These are phyloP conservation scores for Brachypterus glaber DNA, from an alignment of 2,888 invertebrate genomes.

Conservation along the genomic window DNA sequence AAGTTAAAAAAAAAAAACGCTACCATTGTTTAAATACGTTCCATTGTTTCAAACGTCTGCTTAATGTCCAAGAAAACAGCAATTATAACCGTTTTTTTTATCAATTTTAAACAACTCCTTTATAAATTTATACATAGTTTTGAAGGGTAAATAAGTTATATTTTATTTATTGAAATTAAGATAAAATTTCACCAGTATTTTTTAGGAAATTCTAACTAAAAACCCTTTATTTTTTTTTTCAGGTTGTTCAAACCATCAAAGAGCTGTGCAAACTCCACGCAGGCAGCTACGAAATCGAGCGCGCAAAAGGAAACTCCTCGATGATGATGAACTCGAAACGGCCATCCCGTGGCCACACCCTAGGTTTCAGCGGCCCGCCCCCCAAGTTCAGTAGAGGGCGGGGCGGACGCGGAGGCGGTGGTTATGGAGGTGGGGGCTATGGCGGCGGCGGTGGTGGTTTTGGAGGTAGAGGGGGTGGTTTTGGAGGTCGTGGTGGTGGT, in stretches of 20 bases:
- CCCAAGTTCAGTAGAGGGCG: slow-evolving; percentile 38
- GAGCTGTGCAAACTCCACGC: slow-evolving; percentile 69
- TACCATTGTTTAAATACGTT: too few relatives aligned
- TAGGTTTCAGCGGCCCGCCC: slow-evolving; percentile 35
- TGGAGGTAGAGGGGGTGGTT: slow-evolving; percentile 20
- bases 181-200: too few relatives aligned
- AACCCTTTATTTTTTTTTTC: slow-evolving; percentile 22
- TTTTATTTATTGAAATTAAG: too few relatives aligned
- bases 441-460: slow-evolving; percentile 23
- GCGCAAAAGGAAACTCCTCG: slow-evolving; percentile 45
- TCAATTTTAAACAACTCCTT: too few relatives aligned
- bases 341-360: slow-evolving; percentile 41
- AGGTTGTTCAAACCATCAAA: slow-evolving; percentile 61
- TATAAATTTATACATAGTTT: too few relatives aligned
- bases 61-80: too few relatives aligned
- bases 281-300: slow-evolving; percentile 60
- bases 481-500: slow-evolving; percentile 25
- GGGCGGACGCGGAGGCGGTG: slow-evolving; percentile 21
- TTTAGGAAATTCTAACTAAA: slow-evolving; percentile 1
- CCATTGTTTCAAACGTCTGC: too few relatives aligned
- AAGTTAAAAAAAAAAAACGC: too few relatives aligned
- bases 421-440: slow-evolving; percentile 12
- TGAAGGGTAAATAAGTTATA: too few relatives aligned
- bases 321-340: slow-evolving; percentile 45
- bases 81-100: too few relatives aligned